Evolutionary conservation across 1,140 invertebrate genomes (phyloP), one percentile per base, ranked within the genome.

Genomic region (Chelonus insularis): DNA sequence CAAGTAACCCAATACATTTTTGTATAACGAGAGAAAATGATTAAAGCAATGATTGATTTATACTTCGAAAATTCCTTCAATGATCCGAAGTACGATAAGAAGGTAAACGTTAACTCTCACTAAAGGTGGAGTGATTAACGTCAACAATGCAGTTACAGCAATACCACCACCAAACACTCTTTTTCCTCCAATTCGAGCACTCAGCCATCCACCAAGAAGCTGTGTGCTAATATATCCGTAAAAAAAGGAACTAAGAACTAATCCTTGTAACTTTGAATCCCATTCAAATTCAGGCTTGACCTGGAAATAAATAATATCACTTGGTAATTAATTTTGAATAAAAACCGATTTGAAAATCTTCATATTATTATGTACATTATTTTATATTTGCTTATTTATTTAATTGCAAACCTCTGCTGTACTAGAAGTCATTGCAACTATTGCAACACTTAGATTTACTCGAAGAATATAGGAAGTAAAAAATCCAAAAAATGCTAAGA

Each of bases 11-110:
- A n/a, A n/a, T n/a, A n/a, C n/a, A n/a, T n/a, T n/a, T n/a, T n/a
- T n/a, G n/a, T n/a, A n/a, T n/a, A n/a, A n/a, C n/a, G n/a, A n/a
- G n/a, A n/a, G n/a, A n/a, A n/a, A n/a, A n/a, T n/a, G n/a, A n/a
- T n/a, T n/a, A n/a, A n/a, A n/a, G n/a, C n/a, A n/a, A 20, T 5
- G 11, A 34, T 23, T 1, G 36, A 36, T 12, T 57, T 51, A 69
- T 81, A 94, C 92, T 86, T 96, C 94, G 75, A 91, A 94, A 34
- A 97, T 75, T 45, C 95, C 95, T 81, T 96, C 92, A 18, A 95
- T 74, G 11, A 96, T 87, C 66, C 95, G 81, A 0, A 94, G 82
- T 1, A 84, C 82, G 18, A 97, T 80, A 0, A 97, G 84, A 4
- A 91, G 71, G 36, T 85, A 87, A 1, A 90, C 84, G 64, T 88